A percentile compares a stretch with the other conserved stretches of the same genome.
These are phyloP conservation scores for Chrysotoxum bicinctum DNA, from an alignment of 2,888 invertebrate species.

Conservation along the genomic window DNA sequence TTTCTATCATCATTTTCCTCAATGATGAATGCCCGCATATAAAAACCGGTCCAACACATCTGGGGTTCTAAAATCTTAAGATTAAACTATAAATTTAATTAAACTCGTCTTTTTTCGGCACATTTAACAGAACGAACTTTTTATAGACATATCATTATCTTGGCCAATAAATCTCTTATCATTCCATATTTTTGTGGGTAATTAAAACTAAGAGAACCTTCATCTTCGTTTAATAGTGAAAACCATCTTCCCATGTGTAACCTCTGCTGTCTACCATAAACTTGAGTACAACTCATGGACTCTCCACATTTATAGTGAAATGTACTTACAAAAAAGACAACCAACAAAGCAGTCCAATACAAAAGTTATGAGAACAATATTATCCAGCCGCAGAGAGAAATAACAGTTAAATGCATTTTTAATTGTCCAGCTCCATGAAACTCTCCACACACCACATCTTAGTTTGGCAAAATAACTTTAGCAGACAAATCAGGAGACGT, in stretches of 20 bases:
- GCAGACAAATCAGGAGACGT: constrained; percentile 18
- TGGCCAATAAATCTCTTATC: too few species aligned
- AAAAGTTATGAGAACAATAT: constrained; percentile 31
- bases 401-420: constrained; percentile 53
- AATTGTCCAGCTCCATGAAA: constrained; percentile 38
- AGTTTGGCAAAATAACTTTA: constrained; percentile 21
- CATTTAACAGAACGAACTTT: too few species aligned
- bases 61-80: too few species aligned
- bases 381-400: background rate
- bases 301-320: background rate
- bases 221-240: background rate
- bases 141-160: too few species aligned
- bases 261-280: background rate
- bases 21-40: too few species aligned
- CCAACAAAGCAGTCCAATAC: background rate
- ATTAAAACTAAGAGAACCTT: background rate
- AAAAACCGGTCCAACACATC: too few species aligned
- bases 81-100: too few species aligned
- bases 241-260: too few species aligned
- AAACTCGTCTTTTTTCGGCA: too few species aligned
- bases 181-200: too few species aligned
- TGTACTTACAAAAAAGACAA: background rate
- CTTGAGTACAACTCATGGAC: background rate
- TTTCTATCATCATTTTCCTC: too few species aligned
- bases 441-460: constrained; percentile 2